A percentile compares a stretch with the other conserved stretches of the same genome.
Evolutionary conservation across 2,888 invertebrate species (phyloP).

Genomic region (Philopedon plagiatum): DNA sequence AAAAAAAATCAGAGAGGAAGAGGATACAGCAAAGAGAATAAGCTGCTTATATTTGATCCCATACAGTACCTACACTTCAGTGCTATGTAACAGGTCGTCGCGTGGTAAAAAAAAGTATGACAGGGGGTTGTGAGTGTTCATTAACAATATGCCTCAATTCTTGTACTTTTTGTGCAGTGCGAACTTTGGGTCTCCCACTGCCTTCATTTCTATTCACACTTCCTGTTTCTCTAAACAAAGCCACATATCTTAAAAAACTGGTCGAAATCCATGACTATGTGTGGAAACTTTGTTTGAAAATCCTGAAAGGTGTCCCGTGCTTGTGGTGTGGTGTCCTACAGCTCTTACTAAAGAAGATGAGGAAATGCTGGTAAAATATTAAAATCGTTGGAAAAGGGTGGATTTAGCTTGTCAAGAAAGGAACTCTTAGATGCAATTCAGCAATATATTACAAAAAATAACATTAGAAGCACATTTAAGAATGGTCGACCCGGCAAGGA

Average conservation of each 20-base stretch:
- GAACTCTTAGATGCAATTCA: constrained; percentile 8
- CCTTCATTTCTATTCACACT: too few relatives aligned
- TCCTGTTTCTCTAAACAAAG: too few relatives aligned
- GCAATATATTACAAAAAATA: constrained; percentile 7
- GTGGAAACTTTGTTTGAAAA: too few relatives aligned
- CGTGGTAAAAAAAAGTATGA: constrained; percentile 11
- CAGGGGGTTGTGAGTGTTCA: too few relatives aligned
- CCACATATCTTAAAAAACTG: too few relatives aligned
- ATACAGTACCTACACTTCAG: constrained; percentile 17
- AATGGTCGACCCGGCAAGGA: neutral
- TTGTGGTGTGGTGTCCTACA: too few relatives aligned
- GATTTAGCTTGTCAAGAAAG: neutral
- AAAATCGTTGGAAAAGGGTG: constrained; percentile 10
- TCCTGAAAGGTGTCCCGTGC: too few relatives aligned
- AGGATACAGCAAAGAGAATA: neutral
- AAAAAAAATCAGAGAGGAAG: neutral
- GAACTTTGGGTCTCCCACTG: too few relatives aligned
- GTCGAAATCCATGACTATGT: too few relatives aligned
- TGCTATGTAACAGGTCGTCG: constrained; percentile 13
- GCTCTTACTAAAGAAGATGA: constrained; percentile 1
- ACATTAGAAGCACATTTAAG: constrained; percentile 15
- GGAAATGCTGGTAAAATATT: neutral
- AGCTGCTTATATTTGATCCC: neutral
- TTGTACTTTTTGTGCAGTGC: too few relatives aligned
- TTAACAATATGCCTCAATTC: too few relatives aligned